Percentiles rank a stretch among this genome's conserved stretches.
Evolutionary conservation across 2,113 vertebrate genomes (phyloP).

Genomic region (Rhadina sibilatrix): DNA sequence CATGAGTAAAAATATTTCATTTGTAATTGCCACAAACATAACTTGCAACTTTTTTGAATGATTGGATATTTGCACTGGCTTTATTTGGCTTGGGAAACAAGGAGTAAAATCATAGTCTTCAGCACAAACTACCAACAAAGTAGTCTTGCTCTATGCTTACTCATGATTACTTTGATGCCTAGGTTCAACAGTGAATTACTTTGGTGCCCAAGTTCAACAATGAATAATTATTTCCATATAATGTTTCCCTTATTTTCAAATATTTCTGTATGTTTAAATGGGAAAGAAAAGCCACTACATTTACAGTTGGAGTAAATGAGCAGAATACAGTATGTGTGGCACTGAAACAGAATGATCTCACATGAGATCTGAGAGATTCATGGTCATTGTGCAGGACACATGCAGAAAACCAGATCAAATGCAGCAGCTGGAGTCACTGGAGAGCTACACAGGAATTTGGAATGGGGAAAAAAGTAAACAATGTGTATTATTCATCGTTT

Average conservation of each 20-base stretch:
- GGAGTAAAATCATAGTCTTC: neutral
- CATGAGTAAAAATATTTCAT: neutral
- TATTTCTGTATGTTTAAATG: neutral
- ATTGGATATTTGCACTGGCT: neutral
- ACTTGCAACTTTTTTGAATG: neutral
- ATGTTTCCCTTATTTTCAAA: neutral
- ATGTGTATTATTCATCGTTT: constrained; percentile 61
- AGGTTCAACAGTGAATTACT: neutral
- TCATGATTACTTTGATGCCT: neutral
- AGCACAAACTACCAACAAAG: neutral
- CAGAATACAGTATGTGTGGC: neutral
- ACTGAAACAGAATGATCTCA: neutral
- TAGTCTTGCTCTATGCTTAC: neutral
- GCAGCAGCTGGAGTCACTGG: neutral
- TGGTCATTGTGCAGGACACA: neutral
- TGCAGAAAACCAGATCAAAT: neutral
- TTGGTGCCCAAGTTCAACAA: neutral
- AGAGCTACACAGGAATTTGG: neutral
- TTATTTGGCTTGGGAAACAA: neutral
- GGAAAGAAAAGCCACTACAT: neutral
- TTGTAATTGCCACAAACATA: neutral
- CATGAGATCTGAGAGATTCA: neutral
- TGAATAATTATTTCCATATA: neutral
- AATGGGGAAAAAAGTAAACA: neutral
- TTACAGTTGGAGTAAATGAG: neutral